Conservation (phyloP, 2,888 invertebrate genomes). For the Phytoseiulus persimilis region DNA sequence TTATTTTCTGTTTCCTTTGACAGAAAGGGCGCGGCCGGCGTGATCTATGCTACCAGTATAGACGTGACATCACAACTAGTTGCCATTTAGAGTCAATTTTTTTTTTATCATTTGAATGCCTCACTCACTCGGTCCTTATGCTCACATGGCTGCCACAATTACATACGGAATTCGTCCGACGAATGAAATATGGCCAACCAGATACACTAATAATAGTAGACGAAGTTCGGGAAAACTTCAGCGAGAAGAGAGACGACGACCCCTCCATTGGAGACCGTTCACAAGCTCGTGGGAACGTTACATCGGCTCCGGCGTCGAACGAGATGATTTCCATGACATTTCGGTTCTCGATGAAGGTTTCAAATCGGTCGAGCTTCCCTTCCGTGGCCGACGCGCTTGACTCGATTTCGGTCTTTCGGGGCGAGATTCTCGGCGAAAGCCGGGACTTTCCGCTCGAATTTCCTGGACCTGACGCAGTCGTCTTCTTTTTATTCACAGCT, state of each 20-base stretch:
- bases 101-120: background rate
- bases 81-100: background rate
- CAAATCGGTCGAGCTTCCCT: too few relatives aligned
- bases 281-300: too few relatives aligned
- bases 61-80: background rate
- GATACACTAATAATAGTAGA: background rate
- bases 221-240: background rate
- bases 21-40: conserved; percentile 29
- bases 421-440: too few relatives aligned
- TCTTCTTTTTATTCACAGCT: too few relatives aligned
- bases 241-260: background rate
- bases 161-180: background rate
- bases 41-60: conserved; percentile 38
- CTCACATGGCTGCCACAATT: background rate
- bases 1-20: background rate
- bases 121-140: background rate
- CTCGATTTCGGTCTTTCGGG: too few relatives aligned
- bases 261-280: too few relatives aligned
- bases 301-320: too few relatives aligned
- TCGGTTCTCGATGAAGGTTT: too few relatives aligned
- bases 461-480: too few relatives aligned
- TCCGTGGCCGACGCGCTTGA: too few relatives aligned
- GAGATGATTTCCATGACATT: too few relatives aligned
- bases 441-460: too few relatives aligned
- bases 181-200: background rate